phyloP scores from a whole-genome alignment of 92 coral and sea anemone species.

The Bergia sp. region DNA sequence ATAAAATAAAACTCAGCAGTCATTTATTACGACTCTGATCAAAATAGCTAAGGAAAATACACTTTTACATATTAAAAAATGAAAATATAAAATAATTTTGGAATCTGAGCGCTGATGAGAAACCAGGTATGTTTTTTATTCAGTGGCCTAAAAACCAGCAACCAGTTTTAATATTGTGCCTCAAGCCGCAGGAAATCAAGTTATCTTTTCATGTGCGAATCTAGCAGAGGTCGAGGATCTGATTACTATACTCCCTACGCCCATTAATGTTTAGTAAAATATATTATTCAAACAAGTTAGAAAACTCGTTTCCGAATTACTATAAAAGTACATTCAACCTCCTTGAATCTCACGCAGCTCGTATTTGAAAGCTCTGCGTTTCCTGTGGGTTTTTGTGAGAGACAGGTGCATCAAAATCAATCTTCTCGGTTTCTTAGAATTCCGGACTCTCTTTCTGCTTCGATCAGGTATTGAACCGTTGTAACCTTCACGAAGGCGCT shows the following conservation, averaged over 20 bases:
- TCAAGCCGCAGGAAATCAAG: not conserved
- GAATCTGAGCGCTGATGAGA: too few relatives aligned
- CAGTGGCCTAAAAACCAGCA: too few relatives aligned
- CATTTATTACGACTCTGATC: too few relatives aligned
- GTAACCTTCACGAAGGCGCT: not conserved
- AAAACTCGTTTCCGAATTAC: not conserved
- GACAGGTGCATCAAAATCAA: not conserved
- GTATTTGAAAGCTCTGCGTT: not conserved
- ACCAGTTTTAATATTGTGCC: too few relatives aligned
- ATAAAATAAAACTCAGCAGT: too few relatives aligned
- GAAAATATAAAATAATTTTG: too few relatives aligned
- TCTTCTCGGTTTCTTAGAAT: too few relatives aligned
- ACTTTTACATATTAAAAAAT: too few relatives aligned
- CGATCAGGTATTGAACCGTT: not conserved
- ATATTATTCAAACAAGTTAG: not conserved
- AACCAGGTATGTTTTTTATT: too few relatives aligned
- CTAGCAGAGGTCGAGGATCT: not conserved
- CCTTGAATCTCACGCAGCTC: not conserved
- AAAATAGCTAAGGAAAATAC: too few relatives aligned
- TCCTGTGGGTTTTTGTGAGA: not conserved
- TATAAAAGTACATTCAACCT: not conserved
- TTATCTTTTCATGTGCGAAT: not conserved
- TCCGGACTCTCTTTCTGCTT: not conserved
- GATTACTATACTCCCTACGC: not conserved
- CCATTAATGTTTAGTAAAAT: not conserved